Base-by-base conservation (phyloP, 2,113 vertebrate species). In the Psilopogon haemacephalus region DNA sequence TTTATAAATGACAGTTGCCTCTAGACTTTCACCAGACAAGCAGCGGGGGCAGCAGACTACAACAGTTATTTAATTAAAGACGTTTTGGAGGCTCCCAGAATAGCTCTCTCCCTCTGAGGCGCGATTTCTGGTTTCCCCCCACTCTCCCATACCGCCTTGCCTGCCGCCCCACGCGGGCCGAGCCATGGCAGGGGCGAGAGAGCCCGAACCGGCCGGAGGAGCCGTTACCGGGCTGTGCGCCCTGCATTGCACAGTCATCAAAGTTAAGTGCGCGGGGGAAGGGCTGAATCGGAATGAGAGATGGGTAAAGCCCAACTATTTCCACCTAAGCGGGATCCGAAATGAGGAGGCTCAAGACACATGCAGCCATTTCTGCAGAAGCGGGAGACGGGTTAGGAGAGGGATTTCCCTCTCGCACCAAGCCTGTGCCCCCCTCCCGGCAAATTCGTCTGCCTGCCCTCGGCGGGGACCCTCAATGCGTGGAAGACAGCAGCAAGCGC, bases 21-120 rank as follows among this genome's bases (percentile, higher is more conserved):
- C 93, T 91, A 95, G 97, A 97, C 96, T 97, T 97, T 73, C 96
- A 90, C 95, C 95, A 87, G 96, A 91, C 97, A 96, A 96, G 97
- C 98, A 83, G 94, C 95, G 97, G 97, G 97, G 98, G 97, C 97
- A 97, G 97, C 96, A 98, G 95, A 95, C 96, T 84, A 96, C 96
- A 97, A 91, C 96, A 94, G 96, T 97, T 96, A 95, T 95, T 97
- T 96, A 96, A 97, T 97, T 97, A 97, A 97, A 97, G 95, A 80
- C 92, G 86, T 91, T 95, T 88, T 9, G 65, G 63, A 86, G 90
- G 86, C 91, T 96, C 96, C 93, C 90, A 76, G 88, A 96, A 97
- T 94, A 97, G 95, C 97, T 93, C 95, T 91, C 80, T 72, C 46
- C 95, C 95, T 88, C 94, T 20, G 74, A 90, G 93, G 90, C 82